These are phyloP conservation scores for Catalaphyllia jardinei DNA, from an alignment of 64 coral and sea anemone species.

Conservation along the genomic window DNA sequence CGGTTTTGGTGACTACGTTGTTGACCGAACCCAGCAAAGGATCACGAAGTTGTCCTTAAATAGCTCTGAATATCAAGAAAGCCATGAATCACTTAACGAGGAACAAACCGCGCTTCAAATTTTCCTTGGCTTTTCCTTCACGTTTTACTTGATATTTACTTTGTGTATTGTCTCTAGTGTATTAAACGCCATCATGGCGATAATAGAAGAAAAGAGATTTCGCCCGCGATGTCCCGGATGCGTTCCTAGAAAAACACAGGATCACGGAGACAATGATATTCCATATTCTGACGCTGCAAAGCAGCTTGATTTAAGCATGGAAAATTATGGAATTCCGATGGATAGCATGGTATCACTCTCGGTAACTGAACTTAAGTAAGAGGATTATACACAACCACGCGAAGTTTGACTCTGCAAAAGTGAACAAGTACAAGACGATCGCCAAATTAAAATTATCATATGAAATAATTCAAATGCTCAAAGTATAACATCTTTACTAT, in stretches of 20 bases:
- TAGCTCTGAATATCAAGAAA: neutral
- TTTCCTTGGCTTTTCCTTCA: neutral
- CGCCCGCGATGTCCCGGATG: constrained; percentile 8
- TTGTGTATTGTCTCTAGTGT: constrained; percentile 60
- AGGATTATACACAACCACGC: too few species aligned
- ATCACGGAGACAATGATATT: neutral
- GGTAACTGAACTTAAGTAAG: neutral
- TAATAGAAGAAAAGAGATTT: constrained; percentile 30
- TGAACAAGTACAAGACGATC: too few species aligned
- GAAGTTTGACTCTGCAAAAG: too few species aligned
- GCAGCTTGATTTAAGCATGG: neutral
- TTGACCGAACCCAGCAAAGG: neutral
- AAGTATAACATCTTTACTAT: too few species aligned
- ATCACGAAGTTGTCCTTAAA: neutral
- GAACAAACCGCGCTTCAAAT: neutral
- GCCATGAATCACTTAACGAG: neutral
- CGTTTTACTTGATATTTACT: neutral
- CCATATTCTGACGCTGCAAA: too few species aligned
- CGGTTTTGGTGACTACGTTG: constrained; percentile 65
- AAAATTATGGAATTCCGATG: neutral
- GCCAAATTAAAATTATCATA: too few species aligned
- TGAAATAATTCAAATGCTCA: too few species aligned
- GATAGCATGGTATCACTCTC: neutral
- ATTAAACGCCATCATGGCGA: constrained; percentile 41
- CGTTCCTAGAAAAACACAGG: neutral